Conservation (phyloP, 2,888 invertebrate species). For the Cheilosia grossa region DNA sequence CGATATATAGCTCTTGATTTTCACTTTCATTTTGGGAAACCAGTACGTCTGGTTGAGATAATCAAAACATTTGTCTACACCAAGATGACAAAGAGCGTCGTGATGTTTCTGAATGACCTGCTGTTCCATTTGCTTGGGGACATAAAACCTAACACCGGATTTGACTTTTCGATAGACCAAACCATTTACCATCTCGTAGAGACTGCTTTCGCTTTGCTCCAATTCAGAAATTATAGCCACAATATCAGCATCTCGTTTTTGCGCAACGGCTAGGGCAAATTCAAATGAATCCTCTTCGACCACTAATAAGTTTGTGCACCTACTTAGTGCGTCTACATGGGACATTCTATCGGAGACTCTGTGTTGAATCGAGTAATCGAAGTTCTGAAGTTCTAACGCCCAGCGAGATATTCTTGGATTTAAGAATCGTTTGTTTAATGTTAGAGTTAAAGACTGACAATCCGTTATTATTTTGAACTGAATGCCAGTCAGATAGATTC, state of each 20-base stretch:
- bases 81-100: constrained; percentile 77
- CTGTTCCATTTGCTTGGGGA: constrained; percentile 74
- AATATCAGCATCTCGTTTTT: constrained; percentile 21
- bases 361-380: constrained; percentile 75
- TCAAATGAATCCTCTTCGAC: constrained; percentile 35
- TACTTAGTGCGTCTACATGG: constrained; percentile 78
- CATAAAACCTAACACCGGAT: constrained; percentile 41
- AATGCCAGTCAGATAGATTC: constrained; percentile 76
- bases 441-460: constrained; percentile 75
- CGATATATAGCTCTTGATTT: constrained; percentile 32
- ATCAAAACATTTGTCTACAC: constrained; percentile 76
- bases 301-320: constrained; percentile 45
- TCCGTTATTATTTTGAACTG: constrained; percentile 77
- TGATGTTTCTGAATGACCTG: constrained; percentile 75
- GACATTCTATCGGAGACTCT: constrained; percentile 74
- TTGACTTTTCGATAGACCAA: constrained; percentile 52
- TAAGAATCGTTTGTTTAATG: constrained; percentile 71
- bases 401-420: constrained; percentile 74
- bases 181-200: constrained; percentile 43
- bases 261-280: constrained; percentile 23
- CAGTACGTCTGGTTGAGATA: constrained; percentile 75
- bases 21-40: constrained; percentile 76
- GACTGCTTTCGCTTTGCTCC: constrained; percentile 1
- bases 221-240: constrained; percentile 4
- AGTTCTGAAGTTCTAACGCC: constrained; percentile 73